These are phyloP conservation scores for Melanotus villosus DNA, from an alignment of 2,888 invertebrate genomes.

Conservation along the genomic window DNA sequence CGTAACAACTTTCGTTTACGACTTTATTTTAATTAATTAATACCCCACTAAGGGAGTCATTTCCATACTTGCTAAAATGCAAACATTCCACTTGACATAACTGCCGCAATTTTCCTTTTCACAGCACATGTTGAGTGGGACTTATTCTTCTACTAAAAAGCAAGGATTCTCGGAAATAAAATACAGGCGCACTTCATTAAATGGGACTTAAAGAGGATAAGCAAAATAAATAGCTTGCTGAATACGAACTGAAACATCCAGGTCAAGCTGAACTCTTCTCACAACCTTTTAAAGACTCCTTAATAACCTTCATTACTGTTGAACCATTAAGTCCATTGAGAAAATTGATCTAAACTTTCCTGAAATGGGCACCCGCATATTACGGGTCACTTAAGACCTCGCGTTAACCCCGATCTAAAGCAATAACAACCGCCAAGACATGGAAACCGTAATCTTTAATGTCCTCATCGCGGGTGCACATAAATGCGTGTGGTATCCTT, in stretches of 20 bases:
- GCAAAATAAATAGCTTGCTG: not conserved
- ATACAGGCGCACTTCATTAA: constrained; percentile 6
- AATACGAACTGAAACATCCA: not conserved
- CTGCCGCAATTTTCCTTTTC: too few relatives aligned
- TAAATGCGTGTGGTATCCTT: not conserved
- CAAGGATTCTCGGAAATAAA: not conserved
- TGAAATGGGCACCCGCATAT: constrained; percentile 22
- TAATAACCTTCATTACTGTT: constrained; percentile 13
- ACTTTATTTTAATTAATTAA: too few relatives aligned
- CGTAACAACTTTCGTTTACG: too few relatives aligned
- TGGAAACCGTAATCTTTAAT: not conserved
- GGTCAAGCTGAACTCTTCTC: not conserved
- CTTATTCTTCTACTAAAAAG: too few relatives aligned
- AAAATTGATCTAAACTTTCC: constrained; percentile 10
- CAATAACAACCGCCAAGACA: constrained; percentile 2
- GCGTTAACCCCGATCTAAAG: constrained; percentile 12
- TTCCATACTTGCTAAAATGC: too few relatives aligned
- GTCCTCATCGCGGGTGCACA: not conserved
- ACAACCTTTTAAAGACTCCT: constrained; percentile 4
- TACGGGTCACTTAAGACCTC: not conserved
- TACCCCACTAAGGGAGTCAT: too few relatives aligned
- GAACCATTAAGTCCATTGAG: constrained; percentile 20
- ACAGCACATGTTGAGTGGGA: too few relatives aligned
- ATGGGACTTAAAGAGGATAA: not conserved
- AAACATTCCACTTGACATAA: too few relatives aligned